Evolutionary conservation across 2,888 invertebrate species (phyloP).

Genomic region (Drosophila mimetica): DNA sequence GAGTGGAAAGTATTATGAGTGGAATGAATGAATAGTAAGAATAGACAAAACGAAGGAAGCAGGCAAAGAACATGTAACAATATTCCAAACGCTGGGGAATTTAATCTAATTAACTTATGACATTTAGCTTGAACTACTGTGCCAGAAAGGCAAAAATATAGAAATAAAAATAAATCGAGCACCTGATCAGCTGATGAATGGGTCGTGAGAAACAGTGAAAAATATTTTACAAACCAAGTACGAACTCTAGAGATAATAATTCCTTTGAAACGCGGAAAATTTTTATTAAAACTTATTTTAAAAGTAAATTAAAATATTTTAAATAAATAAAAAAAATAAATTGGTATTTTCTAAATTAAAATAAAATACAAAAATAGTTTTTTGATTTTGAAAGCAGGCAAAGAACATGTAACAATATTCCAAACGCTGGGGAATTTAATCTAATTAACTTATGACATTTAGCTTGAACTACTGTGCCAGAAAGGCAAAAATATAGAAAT

Average conservation of each 20-base stretch:
- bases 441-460: constrained; percentile 78
- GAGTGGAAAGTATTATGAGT: constrained; percentile 30
- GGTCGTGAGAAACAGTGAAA: constrained; percentile 17
- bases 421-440: constrained; percentile 59
- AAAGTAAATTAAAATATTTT: no score
- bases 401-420: constrained; percentile 49
- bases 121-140: constrained; percentile 76
- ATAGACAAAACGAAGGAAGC: constrained; percentile 16
- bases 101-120: constrained; percentile 79
- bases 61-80: constrained; percentile 45
- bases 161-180: constrained; percentile 6
- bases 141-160: constrained; percentile 56
- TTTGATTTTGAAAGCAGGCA: no score
- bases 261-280: no score
- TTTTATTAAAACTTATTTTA: no score
- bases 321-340: no score
- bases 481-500: constrained; percentile 43
- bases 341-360: no score
- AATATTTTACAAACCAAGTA: not conserved
- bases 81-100: constrained; percentile 47
- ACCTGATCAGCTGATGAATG: constrained; percentile 10
- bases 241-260: no score
- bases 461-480: constrained; percentile 76
- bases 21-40: constrained; percentile 38
- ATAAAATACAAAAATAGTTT: no score